Percentiles rank a stretch among this genome's conserved stretches.
These are phyloP conservation scores for Semicossyphus pulcher DNA, from an alignment of 2,113 vertebrate species.

Conservation along the genomic window DNA sequence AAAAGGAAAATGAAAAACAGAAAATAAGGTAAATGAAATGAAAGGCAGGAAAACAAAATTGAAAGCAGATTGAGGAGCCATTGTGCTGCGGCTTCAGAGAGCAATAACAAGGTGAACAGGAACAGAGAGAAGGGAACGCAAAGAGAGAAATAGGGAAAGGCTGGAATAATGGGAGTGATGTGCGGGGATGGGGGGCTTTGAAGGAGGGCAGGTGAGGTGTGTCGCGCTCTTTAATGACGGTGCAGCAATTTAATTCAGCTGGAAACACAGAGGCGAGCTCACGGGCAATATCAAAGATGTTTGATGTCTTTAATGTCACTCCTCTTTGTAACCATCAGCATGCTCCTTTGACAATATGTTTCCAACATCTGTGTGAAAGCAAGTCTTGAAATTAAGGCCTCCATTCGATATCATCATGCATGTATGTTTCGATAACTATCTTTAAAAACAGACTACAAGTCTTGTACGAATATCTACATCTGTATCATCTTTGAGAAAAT, in stretches of 20 bases:
- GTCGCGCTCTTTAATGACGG: conserved; percentile 27
- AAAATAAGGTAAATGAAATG: conserved; percentile 1
- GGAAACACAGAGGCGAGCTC: background rate
- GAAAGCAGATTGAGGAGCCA: conserved; percentile 30
- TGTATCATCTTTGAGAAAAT: too few relatives aligned
- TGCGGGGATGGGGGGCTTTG: conserved; percentile 11
- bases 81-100: conserved; percentile 42
- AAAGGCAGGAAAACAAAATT: conserved; percentile 31
- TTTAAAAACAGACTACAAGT: too few relatives aligned
- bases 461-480: too few relatives aligned
- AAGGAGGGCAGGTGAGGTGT: conserved; percentile 48
- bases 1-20: conserved; percentile 3
- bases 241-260: conserved; percentile 21
- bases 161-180: conserved; percentile 22
- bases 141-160: conserved; percentile 6
- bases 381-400: background rate
- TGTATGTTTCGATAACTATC: too few relatives aligned
- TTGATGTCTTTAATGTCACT: conserved; percentile 6
- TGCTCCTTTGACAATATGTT: background rate
- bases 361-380: background rate
- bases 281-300: background rate
- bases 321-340: background rate
- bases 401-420: too few relatives aligned
- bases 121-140: conserved; percentile 37
- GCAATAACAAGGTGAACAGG: conserved; percentile 25